Conservation (phyloP, 2,888 invertebrate genomes). For the Rapana venosa region DNA sequence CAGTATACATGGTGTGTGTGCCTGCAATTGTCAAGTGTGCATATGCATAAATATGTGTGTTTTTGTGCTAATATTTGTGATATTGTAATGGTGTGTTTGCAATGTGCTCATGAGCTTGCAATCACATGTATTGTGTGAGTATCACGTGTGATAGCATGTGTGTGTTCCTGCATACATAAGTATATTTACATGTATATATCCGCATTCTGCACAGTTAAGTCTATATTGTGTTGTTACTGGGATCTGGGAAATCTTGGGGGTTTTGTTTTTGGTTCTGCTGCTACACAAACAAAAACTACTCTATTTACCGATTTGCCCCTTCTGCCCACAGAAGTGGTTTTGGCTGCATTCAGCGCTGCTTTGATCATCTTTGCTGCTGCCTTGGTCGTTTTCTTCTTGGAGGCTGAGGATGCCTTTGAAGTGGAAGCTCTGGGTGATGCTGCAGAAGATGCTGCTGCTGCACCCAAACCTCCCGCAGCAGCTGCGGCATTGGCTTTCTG, state of each 20-base stretch:
- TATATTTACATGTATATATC: not conserved
- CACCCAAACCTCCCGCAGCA: conserved; percentile 38
- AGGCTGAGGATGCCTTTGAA: not conserved
- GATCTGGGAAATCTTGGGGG: not conserved
- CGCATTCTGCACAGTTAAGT: not conserved
- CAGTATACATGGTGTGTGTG: not conserved
- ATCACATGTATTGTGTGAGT: not conserved
- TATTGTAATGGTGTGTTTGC: not conserved
- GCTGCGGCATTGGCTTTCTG: conserved; percentile 32
- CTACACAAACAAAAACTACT: not conserved
- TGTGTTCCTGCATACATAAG: not conserved
- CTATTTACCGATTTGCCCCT: conserved; percentile 50
- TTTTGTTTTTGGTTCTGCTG: not conserved
- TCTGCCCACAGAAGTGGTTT: conserved; percentile 33
- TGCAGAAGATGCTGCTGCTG: conserved; percentile 41
- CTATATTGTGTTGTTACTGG: not conserved
- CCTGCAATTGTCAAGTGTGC: not conserved
- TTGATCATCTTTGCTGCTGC: conserved; percentile 49
- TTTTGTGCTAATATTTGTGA: not conserved
- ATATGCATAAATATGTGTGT: not conserved
- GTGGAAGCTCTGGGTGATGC: conserved; percentile 46
- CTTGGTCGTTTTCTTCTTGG: conserved; percentile 43
- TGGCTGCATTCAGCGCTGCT: conserved; percentile 34
- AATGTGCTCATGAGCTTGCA: not conserved
- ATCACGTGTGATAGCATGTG: not conserved